Conservation (phyloP, 1,140 invertebrate species). For the Bombus confusus region DNA sequence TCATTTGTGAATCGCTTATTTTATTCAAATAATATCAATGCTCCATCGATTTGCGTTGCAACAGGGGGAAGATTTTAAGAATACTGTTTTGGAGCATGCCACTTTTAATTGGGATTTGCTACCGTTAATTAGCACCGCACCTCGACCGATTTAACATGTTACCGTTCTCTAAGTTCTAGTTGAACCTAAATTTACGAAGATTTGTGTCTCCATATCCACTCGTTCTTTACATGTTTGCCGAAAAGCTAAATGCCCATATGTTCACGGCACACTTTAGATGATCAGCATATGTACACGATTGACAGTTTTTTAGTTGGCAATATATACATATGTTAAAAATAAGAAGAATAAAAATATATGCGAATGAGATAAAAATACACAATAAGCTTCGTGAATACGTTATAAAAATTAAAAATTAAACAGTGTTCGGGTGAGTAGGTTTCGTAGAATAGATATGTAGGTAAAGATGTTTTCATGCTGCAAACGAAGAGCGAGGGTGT, state of each 20-base stretch:
- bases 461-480: constrained; percentile 82
- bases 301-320: constrained; percentile 59
- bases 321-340: constrained; percentile 22
- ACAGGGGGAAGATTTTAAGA: background rate
- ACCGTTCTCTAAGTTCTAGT: constrained; percentile 31
- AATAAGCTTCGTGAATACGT: constrained; percentile 55
- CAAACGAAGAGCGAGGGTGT: constrained; percentile 76
- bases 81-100: constrained; percentile 2
- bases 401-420: constrained; percentile 46
- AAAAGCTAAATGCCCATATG: constrained; percentile 50
- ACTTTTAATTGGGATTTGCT: constrained; percentile 11
- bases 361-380: constrained; percentile 44
- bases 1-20: background rate
- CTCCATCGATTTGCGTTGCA: background rate
- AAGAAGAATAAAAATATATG: background rate
- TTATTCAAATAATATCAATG: background rate
- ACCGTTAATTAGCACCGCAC: constrained; percentile 46
- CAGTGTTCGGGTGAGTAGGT: constrained; percentile 74
- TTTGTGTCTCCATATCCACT: constrained; percentile 27
- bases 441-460: constrained; percentile 81
- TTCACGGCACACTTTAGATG: constrained; percentile 70
- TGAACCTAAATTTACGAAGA: constrained; percentile 19
- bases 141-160: constrained; percentile 33
- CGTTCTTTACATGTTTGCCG: constrained; percentile 41
- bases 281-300: constrained; percentile 61